Percentiles rank a stretch among this genome's conserved stretches.
phyloP scores from a whole-genome alignment of 2,113 vertebrate species.

The Catharus minimus region DNA sequence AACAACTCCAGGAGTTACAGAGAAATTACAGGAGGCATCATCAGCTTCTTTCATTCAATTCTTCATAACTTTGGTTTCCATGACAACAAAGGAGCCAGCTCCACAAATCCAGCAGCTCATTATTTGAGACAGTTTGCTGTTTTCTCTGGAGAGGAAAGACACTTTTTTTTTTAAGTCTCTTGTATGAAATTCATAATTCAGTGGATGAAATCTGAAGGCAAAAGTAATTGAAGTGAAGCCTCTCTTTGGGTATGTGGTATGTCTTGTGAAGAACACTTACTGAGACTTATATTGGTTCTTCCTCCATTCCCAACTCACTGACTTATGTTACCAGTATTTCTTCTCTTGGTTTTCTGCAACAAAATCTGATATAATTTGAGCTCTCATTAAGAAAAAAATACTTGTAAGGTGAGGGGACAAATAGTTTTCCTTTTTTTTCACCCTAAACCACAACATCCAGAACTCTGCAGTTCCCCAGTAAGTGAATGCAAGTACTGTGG shows the following conservation, averaged over 20 bases:
- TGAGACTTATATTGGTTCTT: conserved; percentile 8
- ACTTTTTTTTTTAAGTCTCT: background rate
- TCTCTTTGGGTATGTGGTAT: conserved; percentile 4
- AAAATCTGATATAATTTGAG: background rate
- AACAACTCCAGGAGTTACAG: background rate
- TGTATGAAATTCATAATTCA: conserved; percentile 44
- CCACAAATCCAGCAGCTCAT: conserved; percentile 27
- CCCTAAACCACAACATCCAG: background rate
- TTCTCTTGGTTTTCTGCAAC: background rate
- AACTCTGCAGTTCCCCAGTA: background rate
- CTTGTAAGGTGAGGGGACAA: background rate
- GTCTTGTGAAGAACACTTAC: conserved; percentile 36
- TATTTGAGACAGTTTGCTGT: conserved; percentile 28
- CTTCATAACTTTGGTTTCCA: conserved; percentile 58
- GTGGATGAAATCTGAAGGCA: conserved; percentile 29
- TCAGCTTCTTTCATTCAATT: conserved; percentile 39
- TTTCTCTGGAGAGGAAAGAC: conserved; percentile 28
- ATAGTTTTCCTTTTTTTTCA: background rate
- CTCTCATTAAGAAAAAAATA: background rate
- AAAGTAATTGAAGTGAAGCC: conserved; percentile 56
- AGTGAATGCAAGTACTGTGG: background rate
- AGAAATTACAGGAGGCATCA: background rate
- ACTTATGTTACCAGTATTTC: background rate
- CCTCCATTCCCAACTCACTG: background rate
- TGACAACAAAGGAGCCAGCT: conserved; percentile 55